A percentile compares a stretch with the other conserved stretches of the same genome.
phyloP scores from a whole-genome alignment of 2,113 vertebrate species.

The Actenoides hombroni region DNA sequence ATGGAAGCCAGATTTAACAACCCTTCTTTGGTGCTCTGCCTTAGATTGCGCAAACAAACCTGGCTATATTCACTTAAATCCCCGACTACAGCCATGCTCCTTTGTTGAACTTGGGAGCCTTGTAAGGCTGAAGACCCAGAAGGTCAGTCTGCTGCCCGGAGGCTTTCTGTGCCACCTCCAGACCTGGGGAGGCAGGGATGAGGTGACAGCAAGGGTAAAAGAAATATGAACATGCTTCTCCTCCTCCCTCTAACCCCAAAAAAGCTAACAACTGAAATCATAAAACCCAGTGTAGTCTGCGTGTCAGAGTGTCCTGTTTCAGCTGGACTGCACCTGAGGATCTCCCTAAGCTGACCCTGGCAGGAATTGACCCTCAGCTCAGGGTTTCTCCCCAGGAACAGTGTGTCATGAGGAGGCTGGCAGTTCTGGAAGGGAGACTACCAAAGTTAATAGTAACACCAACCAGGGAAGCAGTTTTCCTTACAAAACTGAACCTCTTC shows the following conservation, averaged over 20 bases:
- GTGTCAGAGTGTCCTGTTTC: rapidly evolving
- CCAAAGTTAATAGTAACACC: background rate
- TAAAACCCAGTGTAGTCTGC: background rate
- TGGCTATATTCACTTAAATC: background rate
- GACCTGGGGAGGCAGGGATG: background rate
- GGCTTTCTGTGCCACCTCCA: background rate
- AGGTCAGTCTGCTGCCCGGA: background rate
- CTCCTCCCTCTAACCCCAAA: background rate
- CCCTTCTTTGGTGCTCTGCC: background rate
- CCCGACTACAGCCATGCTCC: background rate
- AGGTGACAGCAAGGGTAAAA: background rate
- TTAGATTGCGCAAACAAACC: background rate
- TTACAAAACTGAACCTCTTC: background rate
- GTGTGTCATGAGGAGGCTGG: background rate
- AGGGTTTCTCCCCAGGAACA: background rate
- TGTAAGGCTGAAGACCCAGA: rapidly evolving
- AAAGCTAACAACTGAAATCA: background rate
- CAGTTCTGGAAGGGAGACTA: background rate
- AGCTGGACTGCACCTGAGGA: background rate
- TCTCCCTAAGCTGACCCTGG: background rate
- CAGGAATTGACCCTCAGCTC: background rate
- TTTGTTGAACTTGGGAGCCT: background rate
- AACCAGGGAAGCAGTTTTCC: background rate
- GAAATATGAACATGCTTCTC: background rate
- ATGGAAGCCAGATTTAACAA: background rate